Conservation (phyloP, 92 coral and sea anemone species). For the Anthopleura xanthogrammica region DNA sequence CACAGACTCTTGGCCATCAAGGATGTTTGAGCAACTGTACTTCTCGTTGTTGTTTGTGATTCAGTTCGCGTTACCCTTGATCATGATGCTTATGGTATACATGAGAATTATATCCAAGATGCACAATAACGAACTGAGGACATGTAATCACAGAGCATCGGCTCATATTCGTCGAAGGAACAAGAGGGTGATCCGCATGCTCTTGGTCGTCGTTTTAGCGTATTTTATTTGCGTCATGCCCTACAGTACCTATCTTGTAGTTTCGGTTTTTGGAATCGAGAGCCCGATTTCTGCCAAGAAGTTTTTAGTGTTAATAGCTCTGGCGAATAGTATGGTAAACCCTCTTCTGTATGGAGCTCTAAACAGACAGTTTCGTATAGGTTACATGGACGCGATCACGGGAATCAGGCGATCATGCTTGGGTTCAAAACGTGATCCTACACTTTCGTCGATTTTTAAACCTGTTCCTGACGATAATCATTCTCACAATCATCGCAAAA, state of each 20-base stretch:
- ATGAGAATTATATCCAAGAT: slow-evolving; percentile 30
- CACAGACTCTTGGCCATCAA: slow-evolving; percentile 51
- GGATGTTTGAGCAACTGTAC: slow-evolving; percentile 30
- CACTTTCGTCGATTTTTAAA: slow-evolving; percentile 35
- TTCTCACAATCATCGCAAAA: slow-evolving; percentile 7
- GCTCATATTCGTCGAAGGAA: slow-evolving; percentile 34
- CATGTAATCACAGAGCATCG: slow-evolving; percentile 29
- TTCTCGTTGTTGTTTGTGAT: slow-evolving; percentile 39
- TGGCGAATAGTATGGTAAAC: slow-evolving; percentile 55
- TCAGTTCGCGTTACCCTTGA: slow-evolving; percentile 49
- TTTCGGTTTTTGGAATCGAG: slow-evolving; percentile 30
- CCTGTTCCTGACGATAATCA: slow-evolving; percentile 24
- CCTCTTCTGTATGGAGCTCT: slow-evolving; percentile 49
- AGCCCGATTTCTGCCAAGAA: slow-evolving; percentile 33
- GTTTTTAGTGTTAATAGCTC: slow-evolving; percentile 40
- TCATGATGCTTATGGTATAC: slow-evolving; percentile 38
- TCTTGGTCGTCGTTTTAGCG: slow-evolving; percentile 37
- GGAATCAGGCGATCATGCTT: slow-evolving; percentile 21
- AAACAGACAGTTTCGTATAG: slow-evolving; percentile 43
- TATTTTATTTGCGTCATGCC: slow-evolving; percentile 57
- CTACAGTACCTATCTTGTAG: slow-evolving; percentile 38
- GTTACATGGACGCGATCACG: slow-evolving; percentile 44
- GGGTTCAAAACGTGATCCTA: slow-evolving; percentile 16
- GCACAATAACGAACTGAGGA: slow-evolving; percentile 19
- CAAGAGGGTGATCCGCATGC: slow-evolving; percentile 49